Base-by-base conservation (phyloP, 2,888 invertebrate species). In the Ceratothoa steindachneri region DNA sequence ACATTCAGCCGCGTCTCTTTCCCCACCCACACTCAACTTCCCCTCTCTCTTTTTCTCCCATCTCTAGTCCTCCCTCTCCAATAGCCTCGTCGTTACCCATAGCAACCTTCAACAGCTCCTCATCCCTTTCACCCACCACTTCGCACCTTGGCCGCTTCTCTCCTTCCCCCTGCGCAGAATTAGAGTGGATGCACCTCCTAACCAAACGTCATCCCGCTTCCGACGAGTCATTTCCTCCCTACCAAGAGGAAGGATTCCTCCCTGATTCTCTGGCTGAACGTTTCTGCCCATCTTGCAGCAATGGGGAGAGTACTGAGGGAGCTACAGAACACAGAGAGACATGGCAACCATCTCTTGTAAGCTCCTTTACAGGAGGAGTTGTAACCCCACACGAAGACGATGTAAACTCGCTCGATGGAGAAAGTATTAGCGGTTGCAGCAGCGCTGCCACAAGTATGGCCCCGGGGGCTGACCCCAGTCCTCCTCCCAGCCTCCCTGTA, bases 231-330 rank as follows among this genome's bases (percentile, higher is more conserved):
- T 15, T 19, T 51, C 24, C 22, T 12, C 60, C 22, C 27, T 24
- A 12, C 12, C 22, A 24, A 1, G 60, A n/a, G 27, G 24, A 60
- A 22, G 12, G 12, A 22, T 41, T 41, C 41, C 41, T 41, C 15
- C 15, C 41, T 15, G 41, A 15, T 9, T 9, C 7, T 5, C 5
- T 41, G 5, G 7, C 7, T 9, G 41, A 41, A 5, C 41, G 7
- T 5, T 60, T 60, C 24, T 60, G 24, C 27, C 22, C 27, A 12
- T 60, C 67, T 29, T 52, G 67, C n/a, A 28, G 74, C 69, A 75
- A 78, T 52, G 75, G 78, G 30, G 78, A 78, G 41, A 70, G 75
- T 30, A 75, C 75, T 4, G 78, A 78, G 28, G 71, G 66, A 12
- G 75, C 66, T 30, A 73, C 73, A 19, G 75, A 75, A 73, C 73